Percentiles rank a stretch among this genome's conserved stretches.
Conservation (phyloP, 2,888 invertebrate species). For the Andrena haemorrhoa region DNA sequence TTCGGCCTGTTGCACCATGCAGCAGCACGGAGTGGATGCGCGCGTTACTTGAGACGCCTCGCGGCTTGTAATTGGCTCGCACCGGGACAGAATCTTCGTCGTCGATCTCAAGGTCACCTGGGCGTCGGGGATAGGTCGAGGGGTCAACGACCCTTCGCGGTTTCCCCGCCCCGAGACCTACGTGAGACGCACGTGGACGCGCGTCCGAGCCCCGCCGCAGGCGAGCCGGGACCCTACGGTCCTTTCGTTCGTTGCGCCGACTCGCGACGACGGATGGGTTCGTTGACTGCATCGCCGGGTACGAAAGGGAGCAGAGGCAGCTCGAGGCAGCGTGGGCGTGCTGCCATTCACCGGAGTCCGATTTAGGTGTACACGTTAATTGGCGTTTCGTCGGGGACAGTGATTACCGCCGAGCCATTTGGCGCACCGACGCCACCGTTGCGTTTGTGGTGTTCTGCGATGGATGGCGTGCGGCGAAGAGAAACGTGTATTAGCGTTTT, state of each 20-base stretch:
- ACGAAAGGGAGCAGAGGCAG: neutral
- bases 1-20: constrained; percentile 58
- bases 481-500: neutral
- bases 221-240: constrained; percentile 5
- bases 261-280: constrained; percentile 18
- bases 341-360: constrained; percentile 1
- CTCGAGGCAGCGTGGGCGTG: neutral
- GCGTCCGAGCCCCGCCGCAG: neutral
- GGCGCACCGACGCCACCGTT: too few species aligned
- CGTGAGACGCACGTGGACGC: constrained; percentile 36
- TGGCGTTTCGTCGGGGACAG: constrained; percentile 1
- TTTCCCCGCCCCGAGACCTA: constrained; percentile 43
- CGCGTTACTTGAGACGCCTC: constrained; percentile 14
- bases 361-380: constrained; percentile 1
- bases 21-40: neutral
- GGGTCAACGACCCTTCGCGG: constrained; percentile 57
- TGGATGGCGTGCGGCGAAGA: too few species aligned
- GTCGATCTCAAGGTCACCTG: constrained; percentile 67
- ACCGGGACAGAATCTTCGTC: constrained; percentile 53
- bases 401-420: too few species aligned
- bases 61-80: constrained; percentile 40
- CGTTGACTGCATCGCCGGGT: constrained; percentile 13
- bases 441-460: too few species aligned
- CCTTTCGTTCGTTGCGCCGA: constrained; percentile 14
- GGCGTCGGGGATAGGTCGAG: constrained; percentile 59